Evolutionary conservation across 1,140 invertebrate species (phyloP), one percentile per base, ranked within the genome.

Genomic region (Artemia franciscana): DNA sequence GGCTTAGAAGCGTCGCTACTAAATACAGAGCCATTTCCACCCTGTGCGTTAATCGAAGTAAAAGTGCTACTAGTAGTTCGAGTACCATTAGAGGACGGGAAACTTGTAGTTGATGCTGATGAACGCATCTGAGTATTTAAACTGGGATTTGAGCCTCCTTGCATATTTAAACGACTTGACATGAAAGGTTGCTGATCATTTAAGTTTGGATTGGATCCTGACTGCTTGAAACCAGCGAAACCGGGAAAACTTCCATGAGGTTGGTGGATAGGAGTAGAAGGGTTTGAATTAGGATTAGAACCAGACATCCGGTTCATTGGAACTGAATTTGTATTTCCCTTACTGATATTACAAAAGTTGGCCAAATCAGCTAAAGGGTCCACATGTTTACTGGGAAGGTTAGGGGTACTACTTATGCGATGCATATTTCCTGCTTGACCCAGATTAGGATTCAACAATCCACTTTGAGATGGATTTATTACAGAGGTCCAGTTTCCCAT

Each of bases 291-390:
- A 51, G 39, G 39, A 18, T 51, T 51, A 18, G 39, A 51, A 51
- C 39, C 39, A 51, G 12, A 12, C 39, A 51, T 51, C 39, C 39
- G 39, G 21, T 51, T 51, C 39, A 51, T 51, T 12, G 39, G 39
- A 51, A 51, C 3, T 15, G 39, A 18, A 51, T 51, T 51, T 12
- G 21, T 15, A 51, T 15, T 15, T 1, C 39, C 39, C 21, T 18
- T 70, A 69, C n/a, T 73, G 71, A 4, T 72, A 70, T 1, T 72
- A 73, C 26, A 39, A 0, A 58, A 62, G 0, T 72, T 76, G 26
- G 71, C 74, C 4, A 80, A 69, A 69, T 79, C 78, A 24, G 76
- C 75, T 64, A 80, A 79, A 4, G 77, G 77, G 69, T 80, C 79
- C 57, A 73, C 73, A 21, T 67, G 71, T 56, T 74, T 73, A 7